A percentile compares a stretch with the other conserved stretches of the same genome.
phyloP scores from a whole-genome alignment of 2,888 invertebrate species.

The Leptopilina syphax region DNA sequence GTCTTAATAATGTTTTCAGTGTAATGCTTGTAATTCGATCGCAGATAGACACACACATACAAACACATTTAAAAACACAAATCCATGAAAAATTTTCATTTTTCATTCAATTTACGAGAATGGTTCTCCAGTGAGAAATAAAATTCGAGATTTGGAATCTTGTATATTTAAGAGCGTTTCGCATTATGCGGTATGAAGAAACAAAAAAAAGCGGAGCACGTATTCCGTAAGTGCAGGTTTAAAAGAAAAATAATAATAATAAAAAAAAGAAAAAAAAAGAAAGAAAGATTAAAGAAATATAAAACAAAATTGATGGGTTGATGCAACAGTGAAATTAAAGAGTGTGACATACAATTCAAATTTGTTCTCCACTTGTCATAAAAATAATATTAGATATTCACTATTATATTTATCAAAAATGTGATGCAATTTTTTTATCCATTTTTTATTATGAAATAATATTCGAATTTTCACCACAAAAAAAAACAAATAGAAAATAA shows the following conservation, averaged over 20 bases:
- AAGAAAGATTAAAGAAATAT: no score
- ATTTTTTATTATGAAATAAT: no score
- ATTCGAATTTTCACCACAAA: no score
- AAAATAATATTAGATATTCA: no score
- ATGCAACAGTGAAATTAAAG: constrained; percentile 67
- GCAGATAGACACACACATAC: not conserved
- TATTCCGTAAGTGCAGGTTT: constrained; percentile 57
- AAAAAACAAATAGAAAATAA: no score
- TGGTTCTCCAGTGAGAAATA: constrained; percentile 46
- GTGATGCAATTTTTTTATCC: no score
- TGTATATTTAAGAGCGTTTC: constrained; percentile 66
- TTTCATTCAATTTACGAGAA: not conserved
- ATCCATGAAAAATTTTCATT: constrained; percentile 6
- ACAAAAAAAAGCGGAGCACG: constrained; percentile 54
- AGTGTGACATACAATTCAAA: no score
- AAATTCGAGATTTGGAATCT: constrained; percentile 61
- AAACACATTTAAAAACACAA: not conserved
- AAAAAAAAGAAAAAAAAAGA: no score
- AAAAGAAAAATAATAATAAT: constrained; percentile 54
- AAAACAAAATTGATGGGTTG: constrained; percentile 58
- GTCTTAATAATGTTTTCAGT: constrained; percentile 71
- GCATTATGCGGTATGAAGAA: constrained; percentile 61
- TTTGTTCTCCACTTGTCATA: no score
- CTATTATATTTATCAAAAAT: no score
- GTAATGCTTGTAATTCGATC: constrained; percentile 70